phyloP scores from a whole-genome alignment of 2,888 invertebrate genomes.

The Phalera bucephala region DNA sequence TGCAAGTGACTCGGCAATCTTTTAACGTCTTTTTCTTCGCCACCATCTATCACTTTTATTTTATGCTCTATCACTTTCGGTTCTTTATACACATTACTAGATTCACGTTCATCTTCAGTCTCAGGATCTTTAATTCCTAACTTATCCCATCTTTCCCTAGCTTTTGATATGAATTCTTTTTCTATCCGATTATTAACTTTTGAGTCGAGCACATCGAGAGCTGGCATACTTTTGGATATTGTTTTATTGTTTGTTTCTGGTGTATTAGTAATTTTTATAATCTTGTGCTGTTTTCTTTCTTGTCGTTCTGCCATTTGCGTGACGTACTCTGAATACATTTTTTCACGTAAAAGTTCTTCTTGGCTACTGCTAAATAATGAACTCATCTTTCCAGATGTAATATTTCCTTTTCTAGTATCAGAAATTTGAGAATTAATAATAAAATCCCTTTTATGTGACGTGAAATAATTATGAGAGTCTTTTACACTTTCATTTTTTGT shows the following conservation, averaged over 20 bases:
- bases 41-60: constrained; percentile 86
- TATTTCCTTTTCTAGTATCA: constrained; percentile 31
- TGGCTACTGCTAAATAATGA: constrained; percentile 84
- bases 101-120: constrained; percentile 83
- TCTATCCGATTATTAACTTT: constrained; percentile 84
- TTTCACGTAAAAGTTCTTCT: constrained; percentile 88
- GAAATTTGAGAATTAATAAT: constrained; percentile 41
- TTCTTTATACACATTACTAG: constrained; percentile 58
- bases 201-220: constrained; percentile 56
- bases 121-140: constrained; percentile 87
- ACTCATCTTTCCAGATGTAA: constrained; percentile 50
- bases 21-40: constrained; percentile 83
- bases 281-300: constrained; percentile 90
- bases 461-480: constrained; percentile 58
- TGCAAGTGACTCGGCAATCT: constrained; percentile 90
- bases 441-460: constrained; percentile 73
- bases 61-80: constrained; percentile 74
- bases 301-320: constrained; percentile 90
- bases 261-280: constrained; percentile 89
- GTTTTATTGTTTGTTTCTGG: constrained; percentile 37
- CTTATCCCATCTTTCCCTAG: constrained; percentile 87
- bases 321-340: constrained; percentile 94
- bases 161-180: constrained; percentile 90
- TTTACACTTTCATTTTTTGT: constrained; percentile 36
- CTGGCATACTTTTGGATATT: constrained; percentile 65